Evolutionary conservation across 2,888 invertebrate species (phyloP).

Genomic region (Harmothoe impar): DNA sequence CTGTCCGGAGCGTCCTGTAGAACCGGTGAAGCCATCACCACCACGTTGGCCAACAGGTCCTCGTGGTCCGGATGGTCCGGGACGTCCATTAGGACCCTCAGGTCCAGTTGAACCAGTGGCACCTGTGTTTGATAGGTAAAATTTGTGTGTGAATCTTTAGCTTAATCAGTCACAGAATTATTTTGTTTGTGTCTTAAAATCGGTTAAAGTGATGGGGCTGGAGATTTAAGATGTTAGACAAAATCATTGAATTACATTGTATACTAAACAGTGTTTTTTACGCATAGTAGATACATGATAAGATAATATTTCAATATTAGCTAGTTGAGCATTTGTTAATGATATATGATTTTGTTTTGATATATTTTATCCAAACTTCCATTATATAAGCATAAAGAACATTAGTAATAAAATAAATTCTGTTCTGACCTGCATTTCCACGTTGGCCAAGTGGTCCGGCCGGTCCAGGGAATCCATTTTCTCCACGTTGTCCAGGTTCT

Average conservation of each 20-base stretch:
- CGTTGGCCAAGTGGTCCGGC: conserved; percentile 31
- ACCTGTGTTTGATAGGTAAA: background rate
- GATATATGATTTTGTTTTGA: too few species aligned
- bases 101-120: conserved; percentile 48
- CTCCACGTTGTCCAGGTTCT: conserved; percentile 59
- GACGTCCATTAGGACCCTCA: conserved; percentile 53
- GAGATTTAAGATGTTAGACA: too few species aligned
- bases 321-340: too few species aligned
- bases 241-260: too few species aligned
- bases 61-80: conserved; percentile 33
- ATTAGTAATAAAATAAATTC: background rate
- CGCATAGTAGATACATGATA: too few species aligned
- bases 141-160: background rate
- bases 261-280: too few species aligned
- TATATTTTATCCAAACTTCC: too few species aligned
- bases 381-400: background rate
- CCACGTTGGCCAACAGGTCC: conserved; percentile 55
- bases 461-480: conserved; percentile 55
- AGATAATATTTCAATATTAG: too few species aligned
- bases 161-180: background rate
- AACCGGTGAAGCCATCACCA: conserved; percentile 55
- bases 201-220: too few species aligned
- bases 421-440: conserved; percentile 48
- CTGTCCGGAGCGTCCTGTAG: conserved; percentile 32
- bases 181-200: background rate